Percentiles rank a stretch among this genome's conserved stretches.
These are phyloP conservation scores for Panopea generosa DNA, from an alignment of 2,888 invertebrate genomes.

Conservation along the genomic window DNA sequence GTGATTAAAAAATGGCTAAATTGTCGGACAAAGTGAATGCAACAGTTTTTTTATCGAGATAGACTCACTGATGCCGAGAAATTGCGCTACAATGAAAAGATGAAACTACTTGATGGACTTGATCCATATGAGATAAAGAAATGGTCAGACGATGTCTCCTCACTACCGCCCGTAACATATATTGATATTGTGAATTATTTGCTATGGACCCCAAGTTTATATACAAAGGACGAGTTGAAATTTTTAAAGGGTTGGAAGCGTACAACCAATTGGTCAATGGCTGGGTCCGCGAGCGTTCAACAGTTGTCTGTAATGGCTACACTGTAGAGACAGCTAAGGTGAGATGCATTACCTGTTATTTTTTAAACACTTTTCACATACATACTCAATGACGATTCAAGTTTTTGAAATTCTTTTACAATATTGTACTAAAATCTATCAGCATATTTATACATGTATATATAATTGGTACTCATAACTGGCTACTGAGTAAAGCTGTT, in stretches of 20 bases:
- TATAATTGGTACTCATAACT: conserved; percentile 3
- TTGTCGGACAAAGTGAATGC: background rate
- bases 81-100: conserved; percentile 37
- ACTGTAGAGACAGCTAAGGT: conserved; percentile 49
- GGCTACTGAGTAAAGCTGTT: conserved; percentile 3
- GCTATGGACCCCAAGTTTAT: conserved; percentile 38
- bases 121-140: too few relatives aligned
- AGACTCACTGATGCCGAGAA: conserved; percentile 12
- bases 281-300: too few relatives aligned
- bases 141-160: conserved; percentile 15
- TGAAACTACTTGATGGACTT: conserved; percentile 19
- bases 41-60: conserved; percentile 36
- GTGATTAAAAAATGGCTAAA: conserved; percentile 6
- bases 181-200: too few relatives aligned
- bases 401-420: conserved; percentile 3
- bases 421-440: conserved; percentile 1
- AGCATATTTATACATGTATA: conserved; percentile 3
- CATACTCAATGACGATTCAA: conserved; percentile 1
- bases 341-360: conserved; percentile 6
- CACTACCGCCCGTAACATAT: too few relatives aligned
- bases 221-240: conserved; percentile 31
- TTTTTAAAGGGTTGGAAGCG: too few relatives aligned
- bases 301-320: too few relatives aligned
- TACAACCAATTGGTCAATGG: too few relatives aligned
- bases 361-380: too few relatives aligned